A percentile compares a stretch with the other conserved stretches of the same genome.
These are phyloP conservation scores for Altica lythri DNA, from an alignment of 2,888 invertebrate species.

Conservation along the genomic window DNA sequence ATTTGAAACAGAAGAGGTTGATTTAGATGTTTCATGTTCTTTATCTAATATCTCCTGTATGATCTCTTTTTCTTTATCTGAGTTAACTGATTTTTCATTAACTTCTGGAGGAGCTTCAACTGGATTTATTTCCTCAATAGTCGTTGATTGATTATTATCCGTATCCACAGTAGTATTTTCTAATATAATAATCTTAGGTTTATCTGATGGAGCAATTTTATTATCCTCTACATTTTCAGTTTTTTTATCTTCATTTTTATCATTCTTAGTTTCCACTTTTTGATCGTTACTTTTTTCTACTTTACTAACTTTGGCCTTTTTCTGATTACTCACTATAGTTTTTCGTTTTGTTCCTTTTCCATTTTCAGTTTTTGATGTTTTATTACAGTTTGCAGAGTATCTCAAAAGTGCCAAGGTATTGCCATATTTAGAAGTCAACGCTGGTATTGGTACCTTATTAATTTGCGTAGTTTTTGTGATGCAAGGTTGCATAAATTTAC, in stretches of 20 bases:
- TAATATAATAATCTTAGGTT: too few relatives aligned
- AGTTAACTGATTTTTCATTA: too few relatives aligned
- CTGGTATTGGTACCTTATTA: slow-evolving; percentile 57
- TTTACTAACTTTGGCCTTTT: slow-evolving; percentile 11
- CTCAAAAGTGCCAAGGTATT: slow-evolving; percentile 21
- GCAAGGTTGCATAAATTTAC: slow-evolving; percentile 40
- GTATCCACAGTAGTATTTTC: too few relatives aligned
- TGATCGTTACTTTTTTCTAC: background rate
- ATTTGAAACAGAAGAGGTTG: too few relatives aligned
- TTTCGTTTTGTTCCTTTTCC: slow-evolving; percentile 15
- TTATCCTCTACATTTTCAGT: too few relatives aligned
- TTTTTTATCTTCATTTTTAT: background rate
- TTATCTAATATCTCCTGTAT: too few relatives aligned
- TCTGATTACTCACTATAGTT: background rate
- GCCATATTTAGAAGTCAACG: slow-evolving; percentile 50
- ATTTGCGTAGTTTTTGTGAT: slow-evolving; percentile 54
- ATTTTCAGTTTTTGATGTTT: background rate
- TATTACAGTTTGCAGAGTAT: slow-evolving; percentile 13
- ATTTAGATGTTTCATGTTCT: too few relatives aligned
- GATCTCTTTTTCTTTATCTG: too few relatives aligned
- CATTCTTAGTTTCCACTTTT: background rate
- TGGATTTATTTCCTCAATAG: too few relatives aligned
- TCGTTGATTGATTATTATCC: too few relatives aligned
- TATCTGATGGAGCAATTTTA: too few relatives aligned
- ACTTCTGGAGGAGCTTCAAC: too few relatives aligned